Evolutionary conservation across 2,888 invertebrate species (phyloP).

Genomic region (Caenorhabditis doughertyi): DNA sequence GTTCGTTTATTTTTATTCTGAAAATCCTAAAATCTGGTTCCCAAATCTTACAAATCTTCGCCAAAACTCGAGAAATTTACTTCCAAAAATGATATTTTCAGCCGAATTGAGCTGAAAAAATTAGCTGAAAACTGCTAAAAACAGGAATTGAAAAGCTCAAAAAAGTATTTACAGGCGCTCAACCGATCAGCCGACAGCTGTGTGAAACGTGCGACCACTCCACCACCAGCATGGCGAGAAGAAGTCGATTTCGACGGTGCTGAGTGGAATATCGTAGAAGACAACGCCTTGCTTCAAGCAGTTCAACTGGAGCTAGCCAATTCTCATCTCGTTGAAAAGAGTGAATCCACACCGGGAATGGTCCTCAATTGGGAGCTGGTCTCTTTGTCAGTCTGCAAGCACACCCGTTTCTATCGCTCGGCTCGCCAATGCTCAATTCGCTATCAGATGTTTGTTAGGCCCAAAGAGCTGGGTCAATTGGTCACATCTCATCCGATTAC

Average conservation of each 20-base stretch:
- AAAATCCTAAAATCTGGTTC: too few relatives aligned
- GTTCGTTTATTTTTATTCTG: too few relatives aligned
- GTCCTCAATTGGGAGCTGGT: slow-evolving; percentile 97
- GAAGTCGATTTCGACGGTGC: slow-evolving; percentile 85
- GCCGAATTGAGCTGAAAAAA: too few relatives aligned
- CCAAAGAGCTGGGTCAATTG: slow-evolving; percentile 89
- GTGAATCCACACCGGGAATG: slow-evolving; percentile 90
- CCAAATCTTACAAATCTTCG: too few relatives aligned
- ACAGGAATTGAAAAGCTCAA: too few relatives aligned
- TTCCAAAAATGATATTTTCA: too few relatives aligned
- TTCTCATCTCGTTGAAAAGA: slow-evolving; percentile 19
- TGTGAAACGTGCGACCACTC: slow-evolving; percentile 57
- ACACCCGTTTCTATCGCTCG: slow-evolving; percentile 86
- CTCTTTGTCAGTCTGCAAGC: slow-evolving; percentile 92
- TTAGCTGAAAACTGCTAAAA: not conserved
- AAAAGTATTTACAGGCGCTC: not conserved
- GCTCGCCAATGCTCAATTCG: slow-evolving; percentile 93
- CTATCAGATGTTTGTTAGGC: slow-evolving; percentile 92
- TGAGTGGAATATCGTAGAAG: slow-evolving; percentile 94
- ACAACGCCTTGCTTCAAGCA: slow-evolving; percentile 88
- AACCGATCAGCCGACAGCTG: not conserved
- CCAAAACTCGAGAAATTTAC: too few relatives aligned
- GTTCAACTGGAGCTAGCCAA: slow-evolving; percentile 51
- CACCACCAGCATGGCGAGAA: slow-evolving; percentile 60
- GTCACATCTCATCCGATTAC: slow-evolving; percentile 73